These are phyloP conservation scores for Timema cristinae DNA, from an alignment of 2,888 invertebrate genomes.

Conservation along the genomic window DNA sequence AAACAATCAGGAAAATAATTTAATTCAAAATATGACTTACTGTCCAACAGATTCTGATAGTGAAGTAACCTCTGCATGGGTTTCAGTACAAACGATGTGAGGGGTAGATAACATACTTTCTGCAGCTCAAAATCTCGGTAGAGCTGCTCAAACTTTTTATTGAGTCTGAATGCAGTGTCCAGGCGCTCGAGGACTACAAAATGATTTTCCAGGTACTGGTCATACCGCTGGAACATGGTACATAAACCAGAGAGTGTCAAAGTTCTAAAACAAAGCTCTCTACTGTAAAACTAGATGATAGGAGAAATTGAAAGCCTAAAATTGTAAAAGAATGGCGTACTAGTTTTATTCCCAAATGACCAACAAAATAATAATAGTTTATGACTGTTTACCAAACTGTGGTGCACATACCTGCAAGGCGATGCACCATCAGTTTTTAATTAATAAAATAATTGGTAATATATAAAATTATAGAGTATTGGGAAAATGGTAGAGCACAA, in stretches of 20 bases:
- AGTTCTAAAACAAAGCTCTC: neutral
- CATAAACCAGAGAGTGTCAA: conserved; percentile 14
- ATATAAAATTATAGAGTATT: too few relatives aligned
- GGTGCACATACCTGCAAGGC: too few relatives aligned
- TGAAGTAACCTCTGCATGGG: conserved; percentile 82
- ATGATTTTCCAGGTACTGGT: conserved; percentile 69
- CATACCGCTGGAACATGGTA: conserved; percentile 54
- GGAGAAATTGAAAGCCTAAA: too few relatives aligned
- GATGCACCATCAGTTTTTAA: too few relatives aligned
- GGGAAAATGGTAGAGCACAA: too few relatives aligned
- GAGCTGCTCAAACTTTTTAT: conserved; percentile 62
- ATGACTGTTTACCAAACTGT: too few relatives aligned
- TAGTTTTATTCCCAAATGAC: too few relatives aligned
- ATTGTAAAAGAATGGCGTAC: too few relatives aligned
- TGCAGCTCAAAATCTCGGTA: conserved; percentile 76
- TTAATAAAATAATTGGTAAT: too few relatives aligned
- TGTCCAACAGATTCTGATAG: conserved; percentile 71
- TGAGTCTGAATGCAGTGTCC: conserved; percentile 71
- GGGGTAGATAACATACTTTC: conserved; percentile 81
- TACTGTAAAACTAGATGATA: too few relatives aligned
- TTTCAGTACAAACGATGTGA: conserved; percentile 75
- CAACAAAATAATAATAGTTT: too few relatives aligned
- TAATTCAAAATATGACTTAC: conserved; percentile 49
- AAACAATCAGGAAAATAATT: too few relatives aligned
- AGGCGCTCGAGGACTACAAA: conserved; percentile 72